Percentiles rank a stretch among this genome's conserved stretches.
phyloP scores from a whole-genome alignment of 1,140 invertebrate genomes.

The Limonius californicus region DNA sequence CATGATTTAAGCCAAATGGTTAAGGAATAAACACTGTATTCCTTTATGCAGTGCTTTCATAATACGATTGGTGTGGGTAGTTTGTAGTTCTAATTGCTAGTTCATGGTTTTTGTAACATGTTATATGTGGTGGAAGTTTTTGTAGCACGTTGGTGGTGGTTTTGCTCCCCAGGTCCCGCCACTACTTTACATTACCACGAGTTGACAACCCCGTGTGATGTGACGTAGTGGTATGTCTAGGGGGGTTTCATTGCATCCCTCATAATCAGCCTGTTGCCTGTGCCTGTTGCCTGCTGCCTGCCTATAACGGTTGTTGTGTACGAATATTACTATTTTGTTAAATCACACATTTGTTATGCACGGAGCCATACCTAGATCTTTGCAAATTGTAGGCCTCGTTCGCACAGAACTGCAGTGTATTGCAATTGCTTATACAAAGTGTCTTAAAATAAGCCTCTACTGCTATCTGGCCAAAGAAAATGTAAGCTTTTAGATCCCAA shows the following conservation, averaged over 20 bases:
- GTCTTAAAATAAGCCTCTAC: no score
- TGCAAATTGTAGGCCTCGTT: no score
- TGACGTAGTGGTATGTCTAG: conserved; percentile 46
- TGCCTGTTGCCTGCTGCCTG: not conserved
- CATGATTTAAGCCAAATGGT: no score
- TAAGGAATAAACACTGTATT: no score
- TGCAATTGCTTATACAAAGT: no score
- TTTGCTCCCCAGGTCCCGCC: conserved; percentile 36
- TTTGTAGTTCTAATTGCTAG: no score
- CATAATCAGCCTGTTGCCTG: not conserved
- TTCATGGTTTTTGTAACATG: not conserved
- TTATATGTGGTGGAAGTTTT: not conserved
- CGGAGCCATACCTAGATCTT: not conserved
- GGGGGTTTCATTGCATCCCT: conserved; percentile 32
- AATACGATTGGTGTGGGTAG: no score
- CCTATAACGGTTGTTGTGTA: no score
- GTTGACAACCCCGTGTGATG: conserved; percentile 40
- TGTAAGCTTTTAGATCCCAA: no score
- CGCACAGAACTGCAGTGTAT: no score
- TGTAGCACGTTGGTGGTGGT: conserved; percentile 17
- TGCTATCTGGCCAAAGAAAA: no score
- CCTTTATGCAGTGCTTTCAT: no score
- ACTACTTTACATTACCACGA: conserved; percentile 41
- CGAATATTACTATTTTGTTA: not conserved
- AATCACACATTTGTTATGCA: not conserved